Conservation (phyloP, 2,888 invertebrate genomes). For the Drosophila diplacantha region DNA sequence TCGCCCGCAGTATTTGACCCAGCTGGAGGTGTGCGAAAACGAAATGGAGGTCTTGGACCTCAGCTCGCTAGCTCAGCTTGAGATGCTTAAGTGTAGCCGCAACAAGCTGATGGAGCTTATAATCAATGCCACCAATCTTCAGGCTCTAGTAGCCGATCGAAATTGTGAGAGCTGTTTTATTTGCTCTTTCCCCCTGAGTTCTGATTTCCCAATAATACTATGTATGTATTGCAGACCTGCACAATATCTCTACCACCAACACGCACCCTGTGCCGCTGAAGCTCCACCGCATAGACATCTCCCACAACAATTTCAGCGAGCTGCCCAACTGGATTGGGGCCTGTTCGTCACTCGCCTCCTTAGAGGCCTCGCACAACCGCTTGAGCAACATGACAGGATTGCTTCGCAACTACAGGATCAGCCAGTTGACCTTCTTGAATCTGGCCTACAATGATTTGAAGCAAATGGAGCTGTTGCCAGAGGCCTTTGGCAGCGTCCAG, state of each 20-base stretch:
- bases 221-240: slow-evolving; percentile 81
- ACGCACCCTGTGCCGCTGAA: slow-evolving; percentile 82
- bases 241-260: slow-evolving; percentile 82
- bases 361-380: slow-evolving; percentile 87
- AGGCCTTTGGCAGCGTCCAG: slow-evolving; percentile 78
- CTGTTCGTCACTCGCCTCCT: slow-evolving; percentile 84
- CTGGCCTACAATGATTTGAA: slow-evolving; percentile 88
- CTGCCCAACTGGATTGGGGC: slow-evolving; percentile 88
- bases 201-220: slow-evolving; percentile 1
- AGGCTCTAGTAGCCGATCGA: slow-evolving; percentile 87
- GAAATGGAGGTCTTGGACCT: slow-evolving; percentile 89
- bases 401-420: slow-evolving; percentile 85
- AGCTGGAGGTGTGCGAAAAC: slow-evolving; percentile 90
- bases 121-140: slow-evolving; percentile 86
- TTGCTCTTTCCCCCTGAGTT: not conserved
- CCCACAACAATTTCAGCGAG: slow-evolving; percentile 85
- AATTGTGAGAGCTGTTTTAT: slow-evolving; percentile 78
- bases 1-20: slow-evolving; percentile 84
- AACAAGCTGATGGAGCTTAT: slow-evolving; percentile 87
- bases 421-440: slow-evolving; percentile 85
- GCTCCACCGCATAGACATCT: slow-evolving; percentile 87
- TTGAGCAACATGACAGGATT: slow-evolving; percentile 85
- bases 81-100: slow-evolving; percentile 87
- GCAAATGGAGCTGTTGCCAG: slow-evolving; percentile 84
- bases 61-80: slow-evolving; percentile 86